Conservation (phyloP, 2,888 invertebrate species). For the Theodoxus fluviatilis region DNA sequence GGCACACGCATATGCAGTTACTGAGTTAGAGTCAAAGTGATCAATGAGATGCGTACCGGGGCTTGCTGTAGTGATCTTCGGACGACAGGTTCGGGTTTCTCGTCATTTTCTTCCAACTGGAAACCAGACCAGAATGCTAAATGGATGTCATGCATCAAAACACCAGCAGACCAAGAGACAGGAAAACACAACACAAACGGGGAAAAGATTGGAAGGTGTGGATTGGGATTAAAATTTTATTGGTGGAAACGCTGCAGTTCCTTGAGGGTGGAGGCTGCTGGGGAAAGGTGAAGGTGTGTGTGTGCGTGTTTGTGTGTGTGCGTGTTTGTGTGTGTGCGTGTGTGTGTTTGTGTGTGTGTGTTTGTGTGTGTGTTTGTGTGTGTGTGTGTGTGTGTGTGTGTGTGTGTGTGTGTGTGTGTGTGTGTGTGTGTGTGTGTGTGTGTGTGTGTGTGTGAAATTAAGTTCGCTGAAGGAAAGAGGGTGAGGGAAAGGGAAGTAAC, state of each 20-base stretch:
- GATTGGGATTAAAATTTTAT: neutral
- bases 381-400: conserved; percentile 22
- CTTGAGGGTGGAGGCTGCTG: neutral
- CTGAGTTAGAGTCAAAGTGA: no score
- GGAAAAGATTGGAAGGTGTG: neutral
- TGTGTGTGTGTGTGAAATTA: neutral
- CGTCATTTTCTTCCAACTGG: no score
- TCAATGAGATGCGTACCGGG: no score
- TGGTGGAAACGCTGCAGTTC: neutral
- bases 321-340: neutral
- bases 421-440: conserved; percentile 15
- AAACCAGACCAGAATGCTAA: no score
- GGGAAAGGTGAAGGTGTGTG: neutral
- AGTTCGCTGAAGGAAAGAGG: no score
- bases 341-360: conserved; percentile 1
- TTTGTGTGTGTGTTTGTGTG: conserved; percentile 14
- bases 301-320: neutral
- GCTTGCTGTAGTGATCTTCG: no score
- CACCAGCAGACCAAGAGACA: no score
- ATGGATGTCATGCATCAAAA: no score
- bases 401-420: conserved; percentile 17
- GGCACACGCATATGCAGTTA: no score
- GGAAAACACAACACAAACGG: no score
- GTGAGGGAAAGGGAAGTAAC: no score
- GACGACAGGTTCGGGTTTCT: no score